Evolutionary conservation across 1,140 invertebrate genomes (phyloP).

Genomic region (Stegodyphus mimosarum): DNA sequence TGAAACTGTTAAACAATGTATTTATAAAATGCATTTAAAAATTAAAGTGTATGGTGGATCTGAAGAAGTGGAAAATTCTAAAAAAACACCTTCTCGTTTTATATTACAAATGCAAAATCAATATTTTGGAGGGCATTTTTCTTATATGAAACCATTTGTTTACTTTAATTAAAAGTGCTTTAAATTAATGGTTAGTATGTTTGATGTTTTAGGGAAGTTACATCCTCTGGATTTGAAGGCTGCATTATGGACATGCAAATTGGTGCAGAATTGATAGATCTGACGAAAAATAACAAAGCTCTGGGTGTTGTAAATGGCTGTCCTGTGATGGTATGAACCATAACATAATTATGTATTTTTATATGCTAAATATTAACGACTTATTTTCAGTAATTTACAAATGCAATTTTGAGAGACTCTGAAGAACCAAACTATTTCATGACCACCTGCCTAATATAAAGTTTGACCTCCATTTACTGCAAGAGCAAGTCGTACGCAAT

Average conservation of each 20-base stretch:
- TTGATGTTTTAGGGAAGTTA: slow-evolving; percentile 66
- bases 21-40: too few relatives aligned
- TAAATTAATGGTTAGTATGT: neutral
- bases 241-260: slow-evolving; percentile 89
- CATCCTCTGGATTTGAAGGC: slow-evolving; percentile 84
- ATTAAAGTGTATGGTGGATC: too few relatives aligned
- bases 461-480: too few relatives aligned
- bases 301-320: slow-evolving; percentile 87
- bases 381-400: neutral
- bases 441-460: too few relatives aligned
- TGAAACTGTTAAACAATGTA: too few relatives aligned
- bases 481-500: too few relatives aligned
- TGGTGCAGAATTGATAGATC: slow-evolving; percentile 78
- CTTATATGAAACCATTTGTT: neutral
- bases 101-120: too few relatives aligned
- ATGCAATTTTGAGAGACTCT: neutral
- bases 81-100: too few relatives aligned
- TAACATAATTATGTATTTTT: neutral
- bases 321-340: slow-evolving; percentile 77
- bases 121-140: too few relatives aligned
- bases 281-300: slow-evolving; percentile 81
- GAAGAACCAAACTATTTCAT: too few relatives aligned
- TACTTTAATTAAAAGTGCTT: too few relatives aligned
- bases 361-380: neutral
- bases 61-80: too few relatives aligned